These are phyloP conservation scores for Silurus lanzhouensis DNA, from an alignment of 2,797 vertebrate species.

Conservation along the genomic window DNA sequence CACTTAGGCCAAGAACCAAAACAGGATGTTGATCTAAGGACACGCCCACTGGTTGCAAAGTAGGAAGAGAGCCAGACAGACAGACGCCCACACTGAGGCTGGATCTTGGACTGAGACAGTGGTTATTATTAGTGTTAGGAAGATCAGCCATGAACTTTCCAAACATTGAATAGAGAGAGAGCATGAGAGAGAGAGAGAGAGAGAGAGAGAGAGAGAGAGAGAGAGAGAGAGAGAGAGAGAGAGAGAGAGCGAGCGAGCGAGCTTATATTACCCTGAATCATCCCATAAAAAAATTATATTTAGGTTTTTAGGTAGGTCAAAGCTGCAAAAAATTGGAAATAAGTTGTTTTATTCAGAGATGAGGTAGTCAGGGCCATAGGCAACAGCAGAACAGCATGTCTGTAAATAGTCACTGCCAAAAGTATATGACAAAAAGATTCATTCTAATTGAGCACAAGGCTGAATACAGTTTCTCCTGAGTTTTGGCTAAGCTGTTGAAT, in stretches of 20 bases:
- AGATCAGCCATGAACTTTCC: slow-evolving; percentile 11
- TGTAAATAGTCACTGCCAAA: background rate
- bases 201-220: background rate
- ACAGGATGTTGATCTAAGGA: slow-evolving; percentile 1
- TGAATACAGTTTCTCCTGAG: too few relatives aligned
- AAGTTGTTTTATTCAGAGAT: background rate
- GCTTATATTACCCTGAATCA: background rate
- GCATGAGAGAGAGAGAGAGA: background rate
- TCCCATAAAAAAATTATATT: background rate
- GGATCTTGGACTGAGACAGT: background rate
- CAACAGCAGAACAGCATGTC: background rate
- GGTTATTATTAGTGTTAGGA: slow-evolving; percentile 17
- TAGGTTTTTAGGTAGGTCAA: slow-evolving; percentile 17
- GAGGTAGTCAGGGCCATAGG: background rate
- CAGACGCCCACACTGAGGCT: slow-evolving; percentile 13
- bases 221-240: background rate
- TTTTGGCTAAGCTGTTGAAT: too few relatives aligned
- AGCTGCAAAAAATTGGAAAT: background rate
- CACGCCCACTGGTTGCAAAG: background rate
- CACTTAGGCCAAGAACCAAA: background rate
- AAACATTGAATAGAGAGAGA: background rate
- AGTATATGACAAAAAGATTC: background rate
- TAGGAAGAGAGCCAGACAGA: slow-evolving; percentile 7
- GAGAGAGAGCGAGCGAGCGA: background rate
- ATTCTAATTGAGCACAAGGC: too few relatives aligned